These are phyloP conservation scores for Drosophila gunungcola DNA, from an alignment of 1,140 invertebrate genomes.

Conservation along the genomic window DNA sequence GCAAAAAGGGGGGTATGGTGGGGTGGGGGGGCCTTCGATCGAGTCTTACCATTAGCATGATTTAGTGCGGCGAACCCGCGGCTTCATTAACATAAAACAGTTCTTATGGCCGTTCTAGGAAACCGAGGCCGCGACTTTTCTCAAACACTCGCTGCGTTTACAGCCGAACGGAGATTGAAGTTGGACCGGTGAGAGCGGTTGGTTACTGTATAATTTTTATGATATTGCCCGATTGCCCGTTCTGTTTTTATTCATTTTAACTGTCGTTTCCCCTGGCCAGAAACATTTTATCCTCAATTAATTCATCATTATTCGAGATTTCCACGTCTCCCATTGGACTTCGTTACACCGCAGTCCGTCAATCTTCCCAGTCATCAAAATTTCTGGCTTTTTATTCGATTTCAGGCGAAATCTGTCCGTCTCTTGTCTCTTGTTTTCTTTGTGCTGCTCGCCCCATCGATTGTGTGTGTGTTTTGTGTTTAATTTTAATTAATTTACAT, in stretches of 20 bases:
- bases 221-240: conserved; percentile 60
- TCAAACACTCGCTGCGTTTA: conserved; percentile 22
- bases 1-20: neutral
- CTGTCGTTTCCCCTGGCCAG: conserved; percentile 38
- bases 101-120: conserved; percentile 73
- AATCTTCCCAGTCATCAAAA: conserved; percentile 65
- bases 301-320: conserved; percentile 77
- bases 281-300: conserved; percentile 77
- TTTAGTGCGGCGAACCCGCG: conserved; percentile 52
- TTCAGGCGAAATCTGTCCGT: conserved; percentile 71
- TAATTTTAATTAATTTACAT: conserved; percentile 81
- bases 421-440: conserved; percentile 21
- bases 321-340: conserved; percentile 36
- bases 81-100: conserved; percentile 73
- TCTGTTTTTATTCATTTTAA: conserved; percentile 56
- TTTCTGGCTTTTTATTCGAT: conserved; percentile 72
- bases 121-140: conserved; percentile 41
- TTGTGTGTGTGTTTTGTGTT: conserved; percentile 41
- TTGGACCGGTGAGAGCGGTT: conserved; percentile 36
- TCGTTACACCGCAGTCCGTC: conserved; percentile 26
- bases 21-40: conserved; percentile 19
- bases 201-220: conserved; percentile 81
- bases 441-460: conserved; percentile 17
- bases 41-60: conserved; percentile 66
- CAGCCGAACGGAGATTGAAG: conserved; percentile 23